Conservation (phyloP, 2,888 invertebrate species). For the Athetis lepigone region DNA sequence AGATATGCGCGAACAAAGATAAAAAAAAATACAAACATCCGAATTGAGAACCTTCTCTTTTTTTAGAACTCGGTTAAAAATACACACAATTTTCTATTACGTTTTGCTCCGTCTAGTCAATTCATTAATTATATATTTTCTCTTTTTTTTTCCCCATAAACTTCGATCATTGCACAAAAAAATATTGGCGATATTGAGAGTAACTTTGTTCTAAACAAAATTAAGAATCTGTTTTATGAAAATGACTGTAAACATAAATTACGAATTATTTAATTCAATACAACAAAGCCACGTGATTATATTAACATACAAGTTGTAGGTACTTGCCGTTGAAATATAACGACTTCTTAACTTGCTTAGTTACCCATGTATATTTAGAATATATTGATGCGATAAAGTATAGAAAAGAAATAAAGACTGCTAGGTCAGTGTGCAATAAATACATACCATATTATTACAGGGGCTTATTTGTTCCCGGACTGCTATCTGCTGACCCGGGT, state of each 20-base stretch:
- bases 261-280: neutral
- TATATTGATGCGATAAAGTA: slow-evolving; percentile 23
- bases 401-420: slow-evolving; percentile 46
- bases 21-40: too few relatives aligned
- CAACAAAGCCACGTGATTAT: slow-evolving; percentile 54
- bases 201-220: neutral
- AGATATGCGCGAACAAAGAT: too few relatives aligned
- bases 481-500: too few relatives aligned
- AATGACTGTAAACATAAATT: neutral
- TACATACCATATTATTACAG: slow-evolving; percentile 10
- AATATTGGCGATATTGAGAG: neutral
- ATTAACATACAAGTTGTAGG: slow-evolving; percentile 2
- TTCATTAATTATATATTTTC: slow-evolving; percentile 13
- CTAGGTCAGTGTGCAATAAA: slow-evolving; percentile 56
- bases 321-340: slow-evolving; percentile 24
- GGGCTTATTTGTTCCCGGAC: too few relatives aligned
- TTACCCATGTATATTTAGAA: slow-evolving; percentile 22
- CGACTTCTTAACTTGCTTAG: slow-evolving; percentile 7
- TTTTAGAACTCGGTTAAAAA: too few relatives aligned
- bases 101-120: slow-evolving; percentile 23
- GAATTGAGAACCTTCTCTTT: too few relatives aligned
- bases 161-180: slow-evolving; percentile 7
- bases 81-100: slow-evolving; percentile 12
- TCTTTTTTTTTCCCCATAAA: neutral
- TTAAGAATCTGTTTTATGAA: neutral